phyloP scores from a whole-genome alignment of 1,140 invertebrate genomes.

The Cydia fagiglandana region DNA sequence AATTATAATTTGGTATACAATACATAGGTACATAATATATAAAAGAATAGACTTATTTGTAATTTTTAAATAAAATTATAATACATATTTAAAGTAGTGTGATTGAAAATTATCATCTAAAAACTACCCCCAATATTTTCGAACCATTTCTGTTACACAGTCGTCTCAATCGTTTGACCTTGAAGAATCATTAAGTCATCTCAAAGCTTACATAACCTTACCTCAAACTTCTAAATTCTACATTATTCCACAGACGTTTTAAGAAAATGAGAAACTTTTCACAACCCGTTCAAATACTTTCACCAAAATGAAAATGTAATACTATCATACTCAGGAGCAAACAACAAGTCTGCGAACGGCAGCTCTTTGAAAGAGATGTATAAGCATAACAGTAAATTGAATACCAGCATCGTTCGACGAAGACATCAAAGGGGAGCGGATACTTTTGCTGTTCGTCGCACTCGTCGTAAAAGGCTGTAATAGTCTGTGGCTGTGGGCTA shows the following conservation, averaged over 20 bases:
- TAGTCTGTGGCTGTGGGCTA: background rate
- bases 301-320: too few relatives aligned
- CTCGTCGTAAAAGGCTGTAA: background rate
- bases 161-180: too few relatives aligned
- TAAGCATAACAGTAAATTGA: background rate
- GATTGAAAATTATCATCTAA: too few relatives aligned
- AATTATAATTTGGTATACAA: too few relatives aligned
- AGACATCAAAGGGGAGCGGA: background rate
- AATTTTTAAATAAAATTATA: too few relatives aligned
- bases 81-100: too few relatives aligned
- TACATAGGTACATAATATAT: too few relatives aligned
- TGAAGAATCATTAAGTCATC: too few relatives aligned
- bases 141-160: too few relatives aligned
- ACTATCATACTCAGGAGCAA: too few relatives aligned
- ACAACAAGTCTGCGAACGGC: background rate
- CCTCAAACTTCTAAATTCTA: background rate
- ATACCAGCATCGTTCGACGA: conserved; percentile 5
- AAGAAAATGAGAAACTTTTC: conserved; percentile 1
- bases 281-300: background rate
- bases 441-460: background rate
- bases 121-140: too few relatives aligned
- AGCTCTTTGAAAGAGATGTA: background rate
- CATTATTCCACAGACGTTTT: background rate
- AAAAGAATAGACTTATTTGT: too few relatives aligned
- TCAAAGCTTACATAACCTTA: background rate